These are phyloP conservation scores for Drosophila insularis DNA, from an alignment of 1,140 invertebrate genomes.

Conservation along the genomic window DNA sequence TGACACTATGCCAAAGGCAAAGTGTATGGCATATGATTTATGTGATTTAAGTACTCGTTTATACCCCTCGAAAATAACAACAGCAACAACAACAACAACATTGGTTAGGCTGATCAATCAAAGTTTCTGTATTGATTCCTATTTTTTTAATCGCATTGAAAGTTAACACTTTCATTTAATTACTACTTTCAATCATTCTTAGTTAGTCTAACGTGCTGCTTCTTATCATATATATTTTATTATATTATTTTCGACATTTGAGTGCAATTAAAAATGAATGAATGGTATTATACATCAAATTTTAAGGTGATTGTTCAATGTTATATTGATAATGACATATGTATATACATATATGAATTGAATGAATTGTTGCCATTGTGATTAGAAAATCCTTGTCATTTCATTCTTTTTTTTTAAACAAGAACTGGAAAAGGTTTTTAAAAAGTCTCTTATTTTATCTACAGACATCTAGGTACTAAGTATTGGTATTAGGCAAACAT, in stretches of 20 bases:
- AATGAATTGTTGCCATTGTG: not conserved
- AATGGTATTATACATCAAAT: slow-evolving; percentile 21
- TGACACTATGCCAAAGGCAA: slow-evolving; percentile 43
- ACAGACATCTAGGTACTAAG: too few relatives aligned
- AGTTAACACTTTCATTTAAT: slow-evolving; percentile 8
- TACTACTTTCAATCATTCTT: slow-evolving; percentile 28
- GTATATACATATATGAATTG: not conserved
- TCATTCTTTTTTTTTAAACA: too few relatives aligned
- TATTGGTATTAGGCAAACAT: too few relatives aligned
- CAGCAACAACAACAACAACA: slow-evolving; percentile 2
- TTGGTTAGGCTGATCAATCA: slow-evolving; percentile 42
- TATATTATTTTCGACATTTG: slow-evolving; percentile 39
- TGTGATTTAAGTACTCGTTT: slow-evolving; percentile 20
- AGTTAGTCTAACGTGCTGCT: too few relatives aligned
- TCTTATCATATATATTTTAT: slow-evolving; percentile 33
- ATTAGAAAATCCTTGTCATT: not conserved
- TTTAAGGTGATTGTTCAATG: slow-evolving; percentile 11
- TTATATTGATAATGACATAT: slow-evolving; percentile 31
- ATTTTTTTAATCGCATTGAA: not conserved
- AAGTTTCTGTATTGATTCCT: slow-evolving; percentile 20
- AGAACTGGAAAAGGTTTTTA: too few relatives aligned
- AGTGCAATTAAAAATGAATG: slow-evolving; percentile 50
- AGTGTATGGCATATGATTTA: slow-evolving; percentile 43
- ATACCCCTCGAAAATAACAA: slow-evolving; percentile 3
- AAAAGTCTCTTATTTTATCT: too few relatives aligned